Conservation (phyloP, 2,888 invertebrate species). For the Apoda limacodes region DNA sequence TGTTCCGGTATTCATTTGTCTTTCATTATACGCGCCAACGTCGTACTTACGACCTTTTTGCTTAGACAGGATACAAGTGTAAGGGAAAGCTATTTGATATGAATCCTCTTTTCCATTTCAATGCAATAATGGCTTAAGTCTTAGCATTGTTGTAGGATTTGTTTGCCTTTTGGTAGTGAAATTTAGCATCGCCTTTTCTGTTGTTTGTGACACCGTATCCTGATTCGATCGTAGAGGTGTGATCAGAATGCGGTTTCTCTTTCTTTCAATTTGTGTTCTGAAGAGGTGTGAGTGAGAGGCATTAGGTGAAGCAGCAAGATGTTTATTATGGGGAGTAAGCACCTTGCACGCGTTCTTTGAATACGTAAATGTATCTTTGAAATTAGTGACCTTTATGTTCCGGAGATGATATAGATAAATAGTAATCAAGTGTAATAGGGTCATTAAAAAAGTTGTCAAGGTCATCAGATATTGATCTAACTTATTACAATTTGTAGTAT, state of each 20-base stretch:
- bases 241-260: conserved; percentile 44
- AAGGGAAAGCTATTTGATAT: conserved; percentile 68
- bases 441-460: too few relatives aligned
- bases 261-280: conserved; percentile 20
- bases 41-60: conserved; percentile 49
- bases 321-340: conserved; percentile 57
- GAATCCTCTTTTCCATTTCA: conserved; percentile 39
- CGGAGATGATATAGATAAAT: conserved; percentile 40
- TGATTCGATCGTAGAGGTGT: conserved; percentile 44
- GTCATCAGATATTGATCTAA: too few relatives aligned
- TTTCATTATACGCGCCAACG: conserved; percentile 41
- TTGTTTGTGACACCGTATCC: conserved; percentile 67
- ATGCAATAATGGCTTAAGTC: conserved; percentile 45
- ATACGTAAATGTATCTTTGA: conserved; percentile 45
- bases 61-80: conserved; percentile 36
- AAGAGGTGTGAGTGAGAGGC: conserved; percentile 32
- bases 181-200: conserved; percentile 52
- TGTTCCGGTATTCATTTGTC: conserved; percentile 63
- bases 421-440: too few relatives aligned
- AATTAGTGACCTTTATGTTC: conserved; percentile 57
- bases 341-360: conserved; percentile 37
- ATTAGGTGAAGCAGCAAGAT: conserved; percentile 30
- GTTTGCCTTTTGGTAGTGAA: conserved; percentile 38
- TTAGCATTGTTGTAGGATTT: conserved; percentile 24
- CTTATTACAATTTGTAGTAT: too few relatives aligned